Evolutionary conservation across 2,888 invertebrate genomes (phyloP), one percentile per base, ranked within the genome.

Genomic region (Mycalesis mineus): DNA sequence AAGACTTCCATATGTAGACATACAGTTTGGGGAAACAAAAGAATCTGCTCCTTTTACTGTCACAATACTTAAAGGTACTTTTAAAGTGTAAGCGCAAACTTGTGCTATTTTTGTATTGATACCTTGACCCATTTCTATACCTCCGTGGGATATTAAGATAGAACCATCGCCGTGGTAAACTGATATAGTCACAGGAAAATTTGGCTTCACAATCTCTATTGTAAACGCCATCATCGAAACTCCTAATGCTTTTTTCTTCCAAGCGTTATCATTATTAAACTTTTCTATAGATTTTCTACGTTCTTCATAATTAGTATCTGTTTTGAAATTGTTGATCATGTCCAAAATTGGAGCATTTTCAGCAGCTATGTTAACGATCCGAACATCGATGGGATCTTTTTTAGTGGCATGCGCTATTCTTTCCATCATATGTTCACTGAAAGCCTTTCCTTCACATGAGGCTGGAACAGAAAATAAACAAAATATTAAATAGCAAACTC

Each of bases 181-280:
- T 0, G 93, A 91, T 36, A 95, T 91, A 9, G 91, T 86, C 0
- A 92, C 91, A 36, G 92, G 82, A 61, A 81, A 93, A 52, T 90
- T 91, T 22, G 4, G 73, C 82, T n/a, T n/a, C n/a, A n/a, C n/a
- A 55, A 91, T 86, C 0, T 1, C 71, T 17, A 94, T 80, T 0
- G 91, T 91, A 74, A 91, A 96, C 15, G 91, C 90, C 92, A 95
- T 92, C 0, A 94, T 88, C 0, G 92, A 88, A 0, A 95, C 61
- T 11, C 91, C 84, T 1, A 94, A 77, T 0, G 92, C 94, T 41
- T 91, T 91, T 73, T 96, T 96, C 71, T 91, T 94, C 95, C 95
- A 96, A 15, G 94, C 90, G 78, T 95, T 95, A 55, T 91, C 70
- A 1, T 78, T 68, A 69, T 95, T 95, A 69, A 91, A 94, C 31